Conservation (phyloP, 2,113 vertebrate genomes). For the Bubalus kerabau region DNA sequence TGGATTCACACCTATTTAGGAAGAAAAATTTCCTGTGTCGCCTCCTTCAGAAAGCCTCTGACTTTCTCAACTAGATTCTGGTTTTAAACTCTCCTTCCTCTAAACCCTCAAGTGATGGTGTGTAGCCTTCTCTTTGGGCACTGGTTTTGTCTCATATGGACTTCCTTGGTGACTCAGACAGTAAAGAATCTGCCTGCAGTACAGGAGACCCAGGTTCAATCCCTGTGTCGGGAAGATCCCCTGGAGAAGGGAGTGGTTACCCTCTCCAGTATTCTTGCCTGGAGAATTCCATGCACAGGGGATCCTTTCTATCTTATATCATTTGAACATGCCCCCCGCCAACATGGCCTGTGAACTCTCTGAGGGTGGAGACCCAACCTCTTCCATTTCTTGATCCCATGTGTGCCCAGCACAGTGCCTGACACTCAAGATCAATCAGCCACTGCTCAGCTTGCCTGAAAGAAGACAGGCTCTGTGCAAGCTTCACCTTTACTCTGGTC, state of each 20-base stretch:
- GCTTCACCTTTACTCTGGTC: not conserved
- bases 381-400: fast-evolving
- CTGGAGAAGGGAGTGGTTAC: not conserved
- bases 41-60: not conserved
- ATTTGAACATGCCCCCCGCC: fast-evolving
- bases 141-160: not conserved
- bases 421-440: no score
- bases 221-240: not conserved
- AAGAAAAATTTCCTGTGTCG: not conserved
- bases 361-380: not conserved
- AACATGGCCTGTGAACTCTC: not conserved
- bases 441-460: not conserved
- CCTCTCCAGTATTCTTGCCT: not conserved
- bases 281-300: not conserved
- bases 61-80: not conserved
- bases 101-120: not conserved
- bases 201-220: not conserved
- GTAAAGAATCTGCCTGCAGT: not conserved
- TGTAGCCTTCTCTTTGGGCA: not conserved
- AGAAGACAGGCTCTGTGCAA: not conserved
- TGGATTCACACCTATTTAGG: not conserved
- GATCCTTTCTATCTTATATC: not conserved
- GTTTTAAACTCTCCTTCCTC: not conserved
- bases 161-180: not conserved
- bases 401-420: fast-evolving